Evolutionary conservation across 2,888 invertebrate species (phyloP), one percentile per base, ranked within the genome.

Genomic region (Hemaris fuciformis): DNA sequence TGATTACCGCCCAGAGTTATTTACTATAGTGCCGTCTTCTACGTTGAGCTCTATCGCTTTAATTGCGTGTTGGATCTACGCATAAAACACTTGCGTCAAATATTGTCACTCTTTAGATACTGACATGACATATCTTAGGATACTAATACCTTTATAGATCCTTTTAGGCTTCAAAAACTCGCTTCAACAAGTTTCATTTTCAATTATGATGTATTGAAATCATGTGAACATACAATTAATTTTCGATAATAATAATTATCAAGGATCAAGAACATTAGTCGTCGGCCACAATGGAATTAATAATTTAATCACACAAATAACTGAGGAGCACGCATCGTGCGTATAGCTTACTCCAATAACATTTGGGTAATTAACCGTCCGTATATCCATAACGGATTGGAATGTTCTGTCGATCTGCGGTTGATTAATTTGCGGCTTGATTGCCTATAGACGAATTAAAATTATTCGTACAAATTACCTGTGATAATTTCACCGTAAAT

Each of bases 341-440:
- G 31, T 58, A 48, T 53, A 48, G 48, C 23, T 53, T 60, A 57
- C 56, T 43, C 57, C 61, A 57, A 61, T 61, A 61, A 61, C 45
- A 61, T 73, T 73, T 69, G 66, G 67, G 63, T 71, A 73, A 77
- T 74, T 75, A 73, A 68, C 62, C 72, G 66, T 69, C 66, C 66
- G 68, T 71, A 72, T 69, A 66, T 34, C 34, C 34, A 34, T 38
- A 38, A 4, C 38, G 38, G 70, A 73, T 67, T 64, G 70, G 67
- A 70, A 71, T 74, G 70, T 67, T 65, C 69, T 74, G 71, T 74
- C 77, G 75, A 75, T 75, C 68, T 70, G 70, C 58, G 71, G 69
- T 66, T 76, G 69, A 77, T 78, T 76, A 76, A 76, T 79, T 72
- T 67, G 73, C 59, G 67, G 68, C 69, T 65, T 69, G 64, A 64